Percentiles rank a stretch among this genome's conserved stretches.
Evolutionary conservation across 2,797 vertebrate genomes (phyloP).

Genomic region (Coregonus ussuriensis): DNA sequence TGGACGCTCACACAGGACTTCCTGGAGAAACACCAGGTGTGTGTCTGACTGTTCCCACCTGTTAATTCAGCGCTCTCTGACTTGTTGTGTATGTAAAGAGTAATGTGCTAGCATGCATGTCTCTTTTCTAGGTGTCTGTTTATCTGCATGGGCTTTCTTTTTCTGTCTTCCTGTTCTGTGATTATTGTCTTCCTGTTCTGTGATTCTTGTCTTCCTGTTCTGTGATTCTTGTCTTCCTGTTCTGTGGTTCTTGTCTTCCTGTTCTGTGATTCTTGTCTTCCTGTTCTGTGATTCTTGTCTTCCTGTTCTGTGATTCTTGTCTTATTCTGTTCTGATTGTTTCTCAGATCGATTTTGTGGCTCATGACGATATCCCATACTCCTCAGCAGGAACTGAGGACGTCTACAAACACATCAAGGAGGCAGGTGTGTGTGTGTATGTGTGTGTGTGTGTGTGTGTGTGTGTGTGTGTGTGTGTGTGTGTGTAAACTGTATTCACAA

Average conservation of each 20-base stretch:
- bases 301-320: slow-evolving; percentile 8
- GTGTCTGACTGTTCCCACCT: background rate
- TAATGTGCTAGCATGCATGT: background rate
- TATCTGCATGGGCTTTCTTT: slow-evolving; percentile 9
- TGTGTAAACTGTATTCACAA: background rate
- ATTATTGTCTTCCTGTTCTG: too few relatives aligned
- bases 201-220: too few relatives aligned
- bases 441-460: too few relatives aligned
- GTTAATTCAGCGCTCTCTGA: too few relatives aligned
- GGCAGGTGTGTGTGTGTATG: slow-evolving; percentile 80
- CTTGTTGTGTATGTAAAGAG: too few relatives aligned
- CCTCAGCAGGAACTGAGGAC: slow-evolving; percentile 96
- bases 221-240: too few relatives aligned
- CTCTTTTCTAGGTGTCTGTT: background rate
- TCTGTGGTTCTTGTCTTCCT: too few relatives aligned
- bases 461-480: background rate
- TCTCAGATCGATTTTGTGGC: slow-evolving; percentile 98
- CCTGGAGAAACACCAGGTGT: slow-evolving; percentile 97
- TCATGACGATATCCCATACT: slow-evolving; percentile 98
- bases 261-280: too few relatives aligned
- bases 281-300: too few relatives aligned
- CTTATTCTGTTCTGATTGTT: slow-evolving; percentile 54
- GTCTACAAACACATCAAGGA: slow-evolving; percentile 99
- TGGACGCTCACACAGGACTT: slow-evolving; percentile 97
- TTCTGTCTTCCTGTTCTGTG: too few relatives aligned